Conservation (phyloP, 2,113 vertebrate genomes). For the Urocynchramus pylzowi region DNA sequence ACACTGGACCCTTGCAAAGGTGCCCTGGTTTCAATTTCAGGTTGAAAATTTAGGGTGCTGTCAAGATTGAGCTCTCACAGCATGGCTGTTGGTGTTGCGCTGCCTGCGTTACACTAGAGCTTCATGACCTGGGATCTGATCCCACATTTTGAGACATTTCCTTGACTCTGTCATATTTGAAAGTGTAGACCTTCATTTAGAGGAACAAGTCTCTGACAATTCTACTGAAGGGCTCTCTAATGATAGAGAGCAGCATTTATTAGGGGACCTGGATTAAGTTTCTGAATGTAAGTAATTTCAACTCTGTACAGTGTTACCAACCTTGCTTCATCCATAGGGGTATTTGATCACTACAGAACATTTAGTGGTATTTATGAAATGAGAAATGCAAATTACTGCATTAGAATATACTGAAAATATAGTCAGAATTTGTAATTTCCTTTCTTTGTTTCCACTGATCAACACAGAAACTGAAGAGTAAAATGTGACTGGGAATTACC, state of each 20-base stretch:
- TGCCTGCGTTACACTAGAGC: background rate
- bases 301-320: background rate
- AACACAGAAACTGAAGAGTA: background rate
- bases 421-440: background rate
- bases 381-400: background rate
- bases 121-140: background rate
- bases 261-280: background rate
- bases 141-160: background rate
- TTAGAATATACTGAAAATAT: background rate
- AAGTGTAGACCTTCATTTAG: background rate
- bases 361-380: background rate
- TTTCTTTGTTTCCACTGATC: background rate
- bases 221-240: background rate
- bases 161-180: background rate
- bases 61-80: background rate
- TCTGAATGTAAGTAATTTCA: background rate
- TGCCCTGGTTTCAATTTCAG: background rate
- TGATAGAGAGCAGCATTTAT: background rate
- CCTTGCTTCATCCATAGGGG: background rate
- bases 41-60: background rate
- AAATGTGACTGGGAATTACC: background rate
- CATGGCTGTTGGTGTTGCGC: background rate
- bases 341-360: background rate
- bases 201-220: background rate
- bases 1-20: background rate